Percentiles rank a stretch among this genome's conserved stretches.
phyloP scores from a whole-genome alignment of 2,797 vertebrate genomes.

The Tokudaia tokunoshimensis region DNA sequence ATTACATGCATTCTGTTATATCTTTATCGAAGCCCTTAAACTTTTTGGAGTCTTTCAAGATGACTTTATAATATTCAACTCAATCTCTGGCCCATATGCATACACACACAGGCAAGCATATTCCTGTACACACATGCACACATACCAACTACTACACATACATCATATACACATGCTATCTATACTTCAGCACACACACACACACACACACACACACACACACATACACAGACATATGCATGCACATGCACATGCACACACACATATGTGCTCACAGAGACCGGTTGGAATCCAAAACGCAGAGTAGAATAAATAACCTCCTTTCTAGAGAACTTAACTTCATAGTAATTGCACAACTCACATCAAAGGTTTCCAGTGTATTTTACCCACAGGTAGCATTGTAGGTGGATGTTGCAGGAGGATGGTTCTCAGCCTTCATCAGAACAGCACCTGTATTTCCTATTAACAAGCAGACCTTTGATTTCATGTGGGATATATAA shows the following conservation, averaged over 20 bases:
- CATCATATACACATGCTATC: neutral
- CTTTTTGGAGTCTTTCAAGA: neutral
- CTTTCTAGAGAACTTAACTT: neutral
- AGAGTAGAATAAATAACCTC: neutral
- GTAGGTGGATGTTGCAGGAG: neutral
- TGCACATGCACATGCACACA: neutral
- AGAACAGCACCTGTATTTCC: neutral
- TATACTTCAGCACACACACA: neutral
- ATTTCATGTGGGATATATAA: neutral
- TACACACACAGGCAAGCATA: neutral
- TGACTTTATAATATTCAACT: neutral
- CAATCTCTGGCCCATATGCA: neutral
- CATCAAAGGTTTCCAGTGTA: neutral
- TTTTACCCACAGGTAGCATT: neutral
- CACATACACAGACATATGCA: neutral
- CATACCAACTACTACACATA: neutral
- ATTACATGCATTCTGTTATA: fast-evolving
- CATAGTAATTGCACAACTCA: neutral
- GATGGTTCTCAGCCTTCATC: neutral
- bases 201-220: neutral
- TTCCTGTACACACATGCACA: neutral
- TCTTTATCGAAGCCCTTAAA: neutral
- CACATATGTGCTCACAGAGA: neutral
- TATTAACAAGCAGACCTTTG: neutral
- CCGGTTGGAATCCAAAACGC: neutral